Evolutionary conservation across 2,888 invertebrate species (phyloP), one percentile per base, ranked within the genome.

Genomic region (Luperina testacea): DNA sequence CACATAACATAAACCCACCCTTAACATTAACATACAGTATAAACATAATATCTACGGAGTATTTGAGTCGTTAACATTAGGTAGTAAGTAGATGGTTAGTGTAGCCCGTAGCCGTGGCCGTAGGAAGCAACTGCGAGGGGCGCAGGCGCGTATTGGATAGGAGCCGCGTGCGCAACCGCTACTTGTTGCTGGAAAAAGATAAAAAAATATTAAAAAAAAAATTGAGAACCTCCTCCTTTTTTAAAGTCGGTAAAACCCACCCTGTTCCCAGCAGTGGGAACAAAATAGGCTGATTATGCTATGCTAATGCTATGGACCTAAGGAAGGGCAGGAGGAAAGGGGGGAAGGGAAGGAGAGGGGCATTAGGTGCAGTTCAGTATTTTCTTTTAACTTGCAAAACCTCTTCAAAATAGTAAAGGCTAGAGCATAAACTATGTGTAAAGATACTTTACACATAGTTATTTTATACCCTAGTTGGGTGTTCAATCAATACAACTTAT

Each of bases 91-190:
- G 73, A 72, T 77, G 73, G 73, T 80, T 89, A 92, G 72, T 91
- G 90, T 59, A 89, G 70, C 8, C 84, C 87, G 51, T 87, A 87
- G 42, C 87, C 84, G 8, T 83, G 83, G 32, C 89, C 90, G 83
- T 91, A 92, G 57, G 90, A 88, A 11, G 90, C 89, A 42, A 91
- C 79, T 51, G 90, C 85, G 42, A 91, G 73, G 9, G 92, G 89
- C 11, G 86, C 88, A 61, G 85, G 71, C 8, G 88, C 86, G n/a
- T 82, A 82, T 45, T 83, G 86, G 0, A 88, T 77, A 5, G 85
- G 85, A 32, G 87, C 85, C 32, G 85, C 85, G 20, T 85, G 85
- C 17, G 88, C 87, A 51, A 87, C 85, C 1, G 92, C 92, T 6
- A 93, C 92, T 78, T 91, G 85, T 87, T 87, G 88, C 87, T 85